A percentile compares a stretch with the other conserved stretches of the same genome.
Evolutionary conservation across 2,797 vertebrate genomes (phyloP).

Genomic region (Sciurus vulgaris): DNA sequence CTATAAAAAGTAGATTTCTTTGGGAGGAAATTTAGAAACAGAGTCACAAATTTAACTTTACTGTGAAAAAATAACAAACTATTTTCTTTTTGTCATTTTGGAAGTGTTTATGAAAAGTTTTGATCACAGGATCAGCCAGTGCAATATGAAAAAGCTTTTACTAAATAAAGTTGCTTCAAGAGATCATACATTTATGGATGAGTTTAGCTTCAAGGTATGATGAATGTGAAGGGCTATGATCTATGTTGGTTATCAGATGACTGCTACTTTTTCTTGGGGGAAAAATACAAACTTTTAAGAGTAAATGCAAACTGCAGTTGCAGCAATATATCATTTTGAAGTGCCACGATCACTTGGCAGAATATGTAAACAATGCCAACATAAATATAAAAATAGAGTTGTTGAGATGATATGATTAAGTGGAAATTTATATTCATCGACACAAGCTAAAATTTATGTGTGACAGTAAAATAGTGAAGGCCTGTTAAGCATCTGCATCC

Average conservation of each 20-base stretch:
- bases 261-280: not conserved
- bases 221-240: slow-evolving; percentile 7
- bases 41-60: not conserved
- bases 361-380: not conserved
- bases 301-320: not conserved
- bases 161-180: not conserved
- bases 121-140: not conserved
- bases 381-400: not conserved
- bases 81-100: not conserved
- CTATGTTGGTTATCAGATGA: slow-evolving; percentile 13
- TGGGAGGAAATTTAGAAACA: not conserved
- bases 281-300: slow-evolving; percentile 21
- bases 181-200: not conserved
- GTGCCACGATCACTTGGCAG: not conserved
- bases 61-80: not conserved
- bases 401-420: not conserved
- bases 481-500: not conserved
- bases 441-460: not conserved
- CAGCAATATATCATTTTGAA: slow-evolving; percentile 32
- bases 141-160: slow-evolving; percentile 53
- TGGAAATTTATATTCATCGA: not conserved
- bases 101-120: slow-evolving; percentile 28
- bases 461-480: not conserved
- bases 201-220: not conserved
- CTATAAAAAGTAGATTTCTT: not conserved